These are phyloP conservation scores for Coenobita brevimanus DNA, from an alignment of 1,140 invertebrate genomes.

Conservation along the genomic window DNA sequence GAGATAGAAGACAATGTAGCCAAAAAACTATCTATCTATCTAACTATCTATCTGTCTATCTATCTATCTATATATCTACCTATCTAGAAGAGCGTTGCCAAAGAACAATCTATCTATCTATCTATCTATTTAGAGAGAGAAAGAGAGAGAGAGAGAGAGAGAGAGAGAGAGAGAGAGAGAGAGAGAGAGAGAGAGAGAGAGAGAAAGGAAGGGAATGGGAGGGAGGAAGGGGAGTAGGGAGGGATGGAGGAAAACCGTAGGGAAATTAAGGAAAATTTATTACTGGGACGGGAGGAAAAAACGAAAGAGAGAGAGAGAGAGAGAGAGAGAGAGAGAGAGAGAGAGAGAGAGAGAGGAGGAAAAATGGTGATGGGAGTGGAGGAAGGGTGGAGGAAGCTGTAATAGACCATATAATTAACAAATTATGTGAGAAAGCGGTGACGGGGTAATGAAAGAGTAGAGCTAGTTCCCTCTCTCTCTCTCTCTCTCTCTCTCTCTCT, in stretches of 20 bases:
- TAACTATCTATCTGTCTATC: no score
- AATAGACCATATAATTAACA: not conserved
- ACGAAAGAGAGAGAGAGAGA: constrained; percentile 25
- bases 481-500: not conserved
- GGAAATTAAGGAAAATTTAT: not conserved
- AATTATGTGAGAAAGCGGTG: no score
- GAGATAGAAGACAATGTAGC: no score
- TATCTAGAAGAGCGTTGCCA: no score
- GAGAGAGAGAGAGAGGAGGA: not conserved
- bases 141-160: not conserved
- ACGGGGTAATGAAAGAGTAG: no score
- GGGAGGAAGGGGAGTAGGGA: no score
- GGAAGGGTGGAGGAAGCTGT: not conserved
- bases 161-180: not conserved
- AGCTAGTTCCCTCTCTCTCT: not conserved
- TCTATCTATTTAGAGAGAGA: no score
- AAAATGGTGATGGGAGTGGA: not conserved
- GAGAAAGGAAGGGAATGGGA: not conserved
- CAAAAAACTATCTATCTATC: no score
- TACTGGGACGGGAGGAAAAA: no score
- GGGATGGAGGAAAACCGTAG: no score
- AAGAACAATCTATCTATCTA: no score
- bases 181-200: not conserved
- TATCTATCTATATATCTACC: no score
- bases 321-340: not conserved